phyloP scores from a whole-genome alignment of 2,113 vertebrate species.

The Dryoscopus gambensis region DNA sequence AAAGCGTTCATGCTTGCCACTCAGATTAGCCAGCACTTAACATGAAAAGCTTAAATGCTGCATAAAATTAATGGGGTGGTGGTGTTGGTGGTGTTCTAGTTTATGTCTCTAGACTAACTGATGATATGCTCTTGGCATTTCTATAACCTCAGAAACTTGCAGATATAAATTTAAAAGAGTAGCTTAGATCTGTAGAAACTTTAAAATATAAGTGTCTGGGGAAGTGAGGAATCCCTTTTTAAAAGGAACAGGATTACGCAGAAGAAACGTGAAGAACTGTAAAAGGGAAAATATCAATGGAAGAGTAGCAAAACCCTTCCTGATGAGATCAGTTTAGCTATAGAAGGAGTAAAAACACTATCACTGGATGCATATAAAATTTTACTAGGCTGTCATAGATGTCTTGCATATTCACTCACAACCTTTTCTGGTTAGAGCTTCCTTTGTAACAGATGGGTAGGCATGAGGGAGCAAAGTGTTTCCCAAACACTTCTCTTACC shows the following conservation, averaged over 20 bases:
- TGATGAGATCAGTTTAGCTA: neutral
- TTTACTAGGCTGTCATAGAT: neutral
- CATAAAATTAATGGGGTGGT: neutral
- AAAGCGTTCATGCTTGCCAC: neutral
- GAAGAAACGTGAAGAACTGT: neutral
- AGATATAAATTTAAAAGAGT: slow-evolving; percentile 5
- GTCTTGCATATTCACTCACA: neutral
- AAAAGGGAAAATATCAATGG: slow-evolving; percentile 6
- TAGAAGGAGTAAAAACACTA: neutral
- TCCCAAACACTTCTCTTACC: neutral
- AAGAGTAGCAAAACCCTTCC: neutral
- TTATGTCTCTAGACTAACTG: neutral
- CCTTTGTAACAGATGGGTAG: neutral
- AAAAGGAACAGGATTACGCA: neutral
- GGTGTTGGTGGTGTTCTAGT: neutral
- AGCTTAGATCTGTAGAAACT: neutral
- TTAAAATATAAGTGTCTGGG: neutral
- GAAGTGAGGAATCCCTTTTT: slow-evolving; percentile 18
- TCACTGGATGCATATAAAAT: neutral
- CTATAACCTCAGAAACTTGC: neutral
- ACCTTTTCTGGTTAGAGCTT: neutral
- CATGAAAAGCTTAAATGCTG: neutral
- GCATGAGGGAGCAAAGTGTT: neutral
- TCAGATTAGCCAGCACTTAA: neutral
- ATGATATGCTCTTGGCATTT: neutral